Evolutionary conservation across 2,888 invertebrate species (phyloP).

Genomic region (Dicycla oo): DNA sequence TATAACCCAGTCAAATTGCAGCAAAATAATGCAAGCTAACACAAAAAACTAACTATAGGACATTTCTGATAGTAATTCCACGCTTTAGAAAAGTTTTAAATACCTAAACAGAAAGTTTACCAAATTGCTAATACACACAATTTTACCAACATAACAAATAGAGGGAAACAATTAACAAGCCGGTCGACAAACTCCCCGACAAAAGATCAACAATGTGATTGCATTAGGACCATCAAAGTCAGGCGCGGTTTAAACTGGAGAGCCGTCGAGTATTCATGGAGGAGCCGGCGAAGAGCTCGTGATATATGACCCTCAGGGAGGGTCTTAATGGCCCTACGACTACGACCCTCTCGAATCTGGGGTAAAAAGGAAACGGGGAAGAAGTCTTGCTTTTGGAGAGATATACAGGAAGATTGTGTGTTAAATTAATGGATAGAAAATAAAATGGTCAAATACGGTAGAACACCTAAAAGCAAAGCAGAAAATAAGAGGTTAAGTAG

Average conservation of each 20-base stretch:
- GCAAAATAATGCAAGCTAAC: not conserved
- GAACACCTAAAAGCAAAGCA: too few species aligned
- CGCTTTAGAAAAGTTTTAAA: not conserved
- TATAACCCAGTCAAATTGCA: not conserved
- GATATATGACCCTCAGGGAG: slow-evolving; percentile 81
- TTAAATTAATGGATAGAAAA: slow-evolving; percentile 3
- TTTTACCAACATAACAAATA: slow-evolving; percentile 14
- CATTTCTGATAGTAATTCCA: slow-evolving; percentile 7
- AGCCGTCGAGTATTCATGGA: slow-evolving; percentile 71
- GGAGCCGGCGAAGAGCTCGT: slow-evolving; percentile 71
- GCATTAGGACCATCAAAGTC: slow-evolving; percentile 69
- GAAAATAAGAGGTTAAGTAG: not conserved
- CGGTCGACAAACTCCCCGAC: slow-evolving; percentile 23
- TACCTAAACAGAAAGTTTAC: not conserved
- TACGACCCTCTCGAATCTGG: slow-evolving; percentile 73
- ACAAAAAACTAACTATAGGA: not conserved
- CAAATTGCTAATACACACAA: not conserved
- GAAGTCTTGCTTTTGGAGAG: slow-evolving; percentile 37
- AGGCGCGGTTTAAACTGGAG: slow-evolving; percentile 65
- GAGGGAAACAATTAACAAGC: slow-evolving; percentile 10
- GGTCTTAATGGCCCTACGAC: slow-evolving; percentile 79
- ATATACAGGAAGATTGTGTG: slow-evolving; percentile 10
- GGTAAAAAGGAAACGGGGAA: slow-evolving; percentile 64
- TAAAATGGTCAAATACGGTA: not conserved
- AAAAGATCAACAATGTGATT: slow-evolving; percentile 60